Evolutionary conservation across 2,113 vertebrate species (phyloP), one percentile per base, ranked within the genome.

Genomic region (Egretta garzetta): DNA sequence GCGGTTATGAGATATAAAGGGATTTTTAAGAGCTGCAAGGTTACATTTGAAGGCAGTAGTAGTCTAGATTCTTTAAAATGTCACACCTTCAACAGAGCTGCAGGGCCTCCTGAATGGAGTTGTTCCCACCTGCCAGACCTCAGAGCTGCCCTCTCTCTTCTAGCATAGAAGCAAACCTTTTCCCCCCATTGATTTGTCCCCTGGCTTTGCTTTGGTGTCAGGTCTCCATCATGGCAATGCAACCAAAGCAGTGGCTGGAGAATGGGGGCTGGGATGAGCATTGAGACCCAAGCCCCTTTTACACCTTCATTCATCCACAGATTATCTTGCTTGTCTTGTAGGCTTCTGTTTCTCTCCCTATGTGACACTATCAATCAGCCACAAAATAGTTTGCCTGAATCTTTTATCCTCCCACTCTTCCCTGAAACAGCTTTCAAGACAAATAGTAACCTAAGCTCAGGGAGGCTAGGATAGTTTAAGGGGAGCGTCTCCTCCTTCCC

Each of bases 151-250:
- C 4, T 39, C 76, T 63, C 59, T 32, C 14, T 21, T 37, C 28
- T 53, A 41, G 27, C 35, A 77, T 7, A 32, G 33, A 50, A 47
- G 9, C 6, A 77, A 88, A 4, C 3, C 19, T 49, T 6, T 12
- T 37, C 8, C 32, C 37, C 3, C 6, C 2, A 3, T 2, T 37
- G 24, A 5, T 5, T 49, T 62, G 12, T 60, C 14, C 30, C 13
- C 4, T 33, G 4, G 10, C 43, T 63, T 30, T 68, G 70, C 32
- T 63, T 37, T 47, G 33, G 10, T 28, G 43, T 55, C 2, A 1
- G 27, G 6, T 73, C 39, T 88, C 62, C 9, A 4, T n/a, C 55
- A 3, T 4, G 26, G 15, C 53, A 37, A 5, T 7, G 3, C 43
- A 49, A 10, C 26, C 66, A 30, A 37, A 59, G 24, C 1, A 2